Base-by-base conservation (phyloP, 2,797 vertebrate species). In the Pipistrellus nathusii region DNA sequence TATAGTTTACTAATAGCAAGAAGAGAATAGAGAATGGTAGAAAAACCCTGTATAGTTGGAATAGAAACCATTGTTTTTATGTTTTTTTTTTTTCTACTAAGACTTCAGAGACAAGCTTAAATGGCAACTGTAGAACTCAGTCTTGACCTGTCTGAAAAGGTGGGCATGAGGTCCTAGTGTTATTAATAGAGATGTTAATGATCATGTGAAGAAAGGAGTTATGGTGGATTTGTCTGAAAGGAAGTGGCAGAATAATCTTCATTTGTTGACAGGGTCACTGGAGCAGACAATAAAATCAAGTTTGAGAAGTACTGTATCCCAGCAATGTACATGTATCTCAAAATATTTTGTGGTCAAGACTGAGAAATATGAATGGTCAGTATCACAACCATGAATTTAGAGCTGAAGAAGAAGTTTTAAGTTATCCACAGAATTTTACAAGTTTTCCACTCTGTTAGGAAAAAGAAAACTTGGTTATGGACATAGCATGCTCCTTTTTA, bases 371-470 rank as follows among this genome's bases (percentile, higher is more conserved):
- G 82, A 32, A 48, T 17, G 71, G 44, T 78, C 8, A 23, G 46
- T 71, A 88, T 35, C 55, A 89, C 55, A 82, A 59, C 15, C 25
- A n/a, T 78, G 91, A 91, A 90, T 93, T 92, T 84, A 78, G 83
- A 88, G 35, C 68, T 68, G 68, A 17, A 20, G 59, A 46, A 88
- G n/a, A 78, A 51, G 51, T 94, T 91, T 88, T 53, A 93, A 69
- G 11, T 82, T 80, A 92, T 75, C 30, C 72, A 38, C 21, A 81
- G n/a, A 69, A 83, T 90, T 93, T 64, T 94, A 92, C 66, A 85
- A 11, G 9, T 62, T 96, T 96, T 94, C 48, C 66, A 90, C 55
- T 97, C 84, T 93, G 23, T 85, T 81, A 57, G 10, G 46, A 46
- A 72, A 92, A 95, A 76, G 23, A 72, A 69, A 91, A 85, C 48